Evolutionary conservation across 1,140 invertebrate genomes (phyloP).

Genomic region (Laupala kohalensis): DNA sequence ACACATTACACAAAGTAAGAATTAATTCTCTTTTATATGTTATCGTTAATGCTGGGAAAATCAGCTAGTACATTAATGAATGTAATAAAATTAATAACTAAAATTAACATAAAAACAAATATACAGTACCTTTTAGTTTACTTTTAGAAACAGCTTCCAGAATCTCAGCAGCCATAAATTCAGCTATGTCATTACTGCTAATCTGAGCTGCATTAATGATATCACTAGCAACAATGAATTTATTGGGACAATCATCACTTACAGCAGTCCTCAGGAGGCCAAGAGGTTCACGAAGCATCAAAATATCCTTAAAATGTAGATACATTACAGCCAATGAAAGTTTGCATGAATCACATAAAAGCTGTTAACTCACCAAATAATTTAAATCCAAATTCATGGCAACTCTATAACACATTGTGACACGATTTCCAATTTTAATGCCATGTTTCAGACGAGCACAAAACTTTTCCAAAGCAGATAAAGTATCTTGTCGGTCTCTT

Average conservation of each 20-base stretch:
- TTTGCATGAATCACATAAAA: background rate
- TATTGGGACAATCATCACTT: conserved; percentile 35
- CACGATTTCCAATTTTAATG: conserved; percentile 32
- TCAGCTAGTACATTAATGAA: no score
- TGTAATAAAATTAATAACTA: background rate
- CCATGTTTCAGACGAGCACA: conserved; percentile 29
- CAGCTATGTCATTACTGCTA: conserved; percentile 28
- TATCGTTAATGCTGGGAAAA: no score
- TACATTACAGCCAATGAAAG: background rate
- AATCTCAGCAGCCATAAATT: conserved; percentile 32
- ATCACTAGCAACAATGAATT: conserved; percentile 41
- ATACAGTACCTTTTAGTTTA: background rate
- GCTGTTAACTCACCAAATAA: conserved; percentile 24
- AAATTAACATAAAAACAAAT: background rate
- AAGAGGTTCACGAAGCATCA: conserved; percentile 34
- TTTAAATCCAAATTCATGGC: conserved; percentile 36
- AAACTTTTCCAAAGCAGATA: conserved; percentile 24
- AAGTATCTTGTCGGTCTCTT: conserved; percentile 21
- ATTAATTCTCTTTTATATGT: no score
- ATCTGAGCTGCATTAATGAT: conserved; percentile 34
- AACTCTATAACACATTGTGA: conserved; percentile 38
- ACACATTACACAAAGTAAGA: no score
- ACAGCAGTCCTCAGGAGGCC: conserved; percentile 37
- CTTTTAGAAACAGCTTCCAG: conserved; percentile 30
- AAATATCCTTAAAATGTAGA: conserved; percentile 25